phyloP scores from a whole-genome alignment of 2,797 vertebrate genomes.

The Lepilemur septentrionalis region DNA sequence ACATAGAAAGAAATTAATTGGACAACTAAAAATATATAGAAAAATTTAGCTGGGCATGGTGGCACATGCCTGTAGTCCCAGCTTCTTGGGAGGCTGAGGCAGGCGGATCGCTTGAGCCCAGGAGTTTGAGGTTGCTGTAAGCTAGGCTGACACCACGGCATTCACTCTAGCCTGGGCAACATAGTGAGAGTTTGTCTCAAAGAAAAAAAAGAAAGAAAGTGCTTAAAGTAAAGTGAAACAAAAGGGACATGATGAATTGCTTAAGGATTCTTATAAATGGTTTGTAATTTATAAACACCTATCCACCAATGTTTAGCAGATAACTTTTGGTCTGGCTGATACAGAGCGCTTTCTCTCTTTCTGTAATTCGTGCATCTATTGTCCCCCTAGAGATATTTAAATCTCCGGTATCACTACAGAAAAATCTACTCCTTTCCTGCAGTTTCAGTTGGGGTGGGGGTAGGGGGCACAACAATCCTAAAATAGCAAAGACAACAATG shows the following conservation, averaged over 20 bases:
- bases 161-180: too few relatives aligned
- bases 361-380: not conserved
- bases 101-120: too few relatives aligned
- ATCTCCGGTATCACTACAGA: conserved; percentile 39
- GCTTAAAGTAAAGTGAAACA: not conserved
- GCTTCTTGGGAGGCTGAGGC: too few relatives aligned
- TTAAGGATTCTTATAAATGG: not conserved
- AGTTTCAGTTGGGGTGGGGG: conserved; percentile 4
- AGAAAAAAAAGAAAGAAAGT: not conserved
- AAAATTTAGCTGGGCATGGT: too few relatives aligned
- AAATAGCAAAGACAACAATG: conserved; percentile 71
- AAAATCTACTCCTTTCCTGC: conserved; percentile 53
- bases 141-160: too few relatives aligned
- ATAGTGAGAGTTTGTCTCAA: too few relatives aligned
- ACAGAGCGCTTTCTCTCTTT: not conserved
- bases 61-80: too few relatives aligned
- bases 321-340: not conserved
- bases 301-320: not conserved
- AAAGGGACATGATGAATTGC: not conserved
- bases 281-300: not conserved
- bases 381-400: conserved; percentile 41
- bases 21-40: too few relatives aligned
- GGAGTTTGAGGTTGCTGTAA: too few relatives aligned
- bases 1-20: too few relatives aligned
- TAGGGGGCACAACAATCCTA: conserved; percentile 16